phyloP scores from a whole-genome alignment of 2,888 invertebrate genomes.

The Altica lythri region DNA sequence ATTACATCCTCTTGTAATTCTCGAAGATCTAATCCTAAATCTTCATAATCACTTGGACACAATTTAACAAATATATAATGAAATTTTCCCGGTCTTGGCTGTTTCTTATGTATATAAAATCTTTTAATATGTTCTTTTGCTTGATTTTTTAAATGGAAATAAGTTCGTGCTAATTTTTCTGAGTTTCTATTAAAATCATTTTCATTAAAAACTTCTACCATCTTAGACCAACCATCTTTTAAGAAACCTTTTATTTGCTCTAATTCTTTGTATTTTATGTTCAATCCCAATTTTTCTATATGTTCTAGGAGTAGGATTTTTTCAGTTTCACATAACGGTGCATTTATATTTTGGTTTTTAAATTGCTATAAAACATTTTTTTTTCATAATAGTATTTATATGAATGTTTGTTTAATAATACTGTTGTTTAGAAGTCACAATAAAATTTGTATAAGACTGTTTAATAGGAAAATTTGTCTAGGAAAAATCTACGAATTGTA shows the following conservation, averaged over 20 bases:
- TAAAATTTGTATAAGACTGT: too few species aligned
- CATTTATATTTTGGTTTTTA: conserved; percentile 14
- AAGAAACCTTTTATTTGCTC: conserved; percentile 18
- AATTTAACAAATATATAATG: conserved; percentile 25
- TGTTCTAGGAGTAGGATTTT: conserved; percentile 16
- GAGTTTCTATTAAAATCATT: conserved; percentile 21
- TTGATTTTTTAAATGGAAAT: conserved; percentile 27
- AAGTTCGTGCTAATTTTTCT: conserved; percentile 24
- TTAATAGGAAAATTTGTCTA: too few species aligned
- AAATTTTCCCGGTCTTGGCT: conserved; percentile 16
- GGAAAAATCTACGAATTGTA: too few species aligned
- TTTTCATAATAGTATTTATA: too few species aligned
- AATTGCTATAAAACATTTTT: conserved; percentile 12
- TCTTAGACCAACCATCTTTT: conserved; percentile 22
- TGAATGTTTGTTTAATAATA: too few species aligned
- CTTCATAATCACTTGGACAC: conserved; percentile 20
- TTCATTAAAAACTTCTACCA: conserved; percentile 22
- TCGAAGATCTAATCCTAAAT: conserved; percentile 13
- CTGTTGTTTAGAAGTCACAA: too few species aligned
- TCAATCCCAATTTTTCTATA: conserved; percentile 19
- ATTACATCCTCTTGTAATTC: conserved; percentile 23
- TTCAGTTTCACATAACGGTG: conserved; percentile 19
- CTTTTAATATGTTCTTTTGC: conserved; percentile 24
- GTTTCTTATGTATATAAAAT: conserved; percentile 22
- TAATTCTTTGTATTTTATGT: conserved; percentile 20